A percentile compares a stretch with the other conserved stretches of the same genome.
phyloP scores from a whole-genome alignment of 2,797 vertebrate genomes.

The Cirrhinus molitorella region DNA sequence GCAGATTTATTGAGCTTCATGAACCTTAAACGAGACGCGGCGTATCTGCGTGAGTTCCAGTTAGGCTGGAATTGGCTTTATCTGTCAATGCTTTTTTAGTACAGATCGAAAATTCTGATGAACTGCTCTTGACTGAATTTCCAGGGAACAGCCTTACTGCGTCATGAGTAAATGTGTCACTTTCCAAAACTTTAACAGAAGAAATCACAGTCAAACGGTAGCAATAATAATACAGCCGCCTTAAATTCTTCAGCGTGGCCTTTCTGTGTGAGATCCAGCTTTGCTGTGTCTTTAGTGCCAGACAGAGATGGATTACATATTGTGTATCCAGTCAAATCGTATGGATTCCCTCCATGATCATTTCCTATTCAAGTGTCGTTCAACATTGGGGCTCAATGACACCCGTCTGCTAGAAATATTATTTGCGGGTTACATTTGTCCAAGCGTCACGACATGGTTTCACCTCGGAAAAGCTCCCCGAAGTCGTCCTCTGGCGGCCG shows the following conservation, averaged over 20 bases:
- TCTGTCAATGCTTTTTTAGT: background rate
- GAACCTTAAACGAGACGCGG: background rate
- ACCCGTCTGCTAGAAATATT: constrained; percentile 30
- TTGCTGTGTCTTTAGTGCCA: background rate
- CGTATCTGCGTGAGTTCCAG: background rate
- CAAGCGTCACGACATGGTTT: background rate
- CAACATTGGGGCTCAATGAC: constrained; percentile 68
- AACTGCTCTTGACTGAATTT: background rate
- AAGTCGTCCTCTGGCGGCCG: constrained; percentile 65
- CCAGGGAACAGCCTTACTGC: background rate
- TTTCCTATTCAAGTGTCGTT: constrained; percentile 70
- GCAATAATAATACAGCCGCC: background rate
- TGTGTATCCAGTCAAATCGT: constrained; percentile 34
- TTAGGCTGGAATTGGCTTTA: background rate
- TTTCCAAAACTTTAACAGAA: too few species aligned
- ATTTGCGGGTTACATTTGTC: constrained; percentile 23
- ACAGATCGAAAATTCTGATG: background rate
- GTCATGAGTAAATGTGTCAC: background rate
- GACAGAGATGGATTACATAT: constrained; percentile 42
- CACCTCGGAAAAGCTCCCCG: constrained; percentile 71
- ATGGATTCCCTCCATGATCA: constrained; percentile 61
- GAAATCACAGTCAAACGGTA: too few species aligned
- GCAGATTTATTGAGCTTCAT: constrained; percentile 40
- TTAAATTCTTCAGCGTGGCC: background rate
- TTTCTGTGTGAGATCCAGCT: background rate